Percentiles rank a stretch among this genome's conserved stretches.
These are phyloP conservation scores for Acanthacorydalis orientalis DNA, from an alignment of 2,888 invertebrate species.

Conservation along the genomic window DNA sequence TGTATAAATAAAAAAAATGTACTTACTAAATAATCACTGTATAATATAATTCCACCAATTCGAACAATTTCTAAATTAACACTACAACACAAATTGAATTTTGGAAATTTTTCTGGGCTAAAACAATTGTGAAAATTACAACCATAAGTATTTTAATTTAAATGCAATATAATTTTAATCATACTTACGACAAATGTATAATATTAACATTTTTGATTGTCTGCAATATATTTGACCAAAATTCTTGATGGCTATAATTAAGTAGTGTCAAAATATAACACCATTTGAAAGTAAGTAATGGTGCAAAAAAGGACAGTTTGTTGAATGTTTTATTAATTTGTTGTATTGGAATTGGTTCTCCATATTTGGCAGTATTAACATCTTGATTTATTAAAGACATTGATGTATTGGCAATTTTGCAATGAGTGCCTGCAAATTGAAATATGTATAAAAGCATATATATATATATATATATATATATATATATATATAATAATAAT, in stretches of 20 bases:
- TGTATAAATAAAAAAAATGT: conserved; percentile 1
- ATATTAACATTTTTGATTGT: conserved; percentile 13
- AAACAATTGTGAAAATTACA: neutral
- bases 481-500: neutral
- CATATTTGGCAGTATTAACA: conserved; percentile 15
- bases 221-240: conserved; percentile 35
- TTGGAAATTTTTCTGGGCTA: conserved; percentile 8
- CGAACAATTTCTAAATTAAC: conserved; percentile 46
- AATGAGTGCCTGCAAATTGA: conserved; percentile 27
- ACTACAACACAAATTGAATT: conserved; percentile 14
- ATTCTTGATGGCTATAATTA: conserved; percentile 48
- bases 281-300: conserved; percentile 59
- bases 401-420: conserved; percentile 36
- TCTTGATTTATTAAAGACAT: conserved; percentile 27
- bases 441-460: neutral
- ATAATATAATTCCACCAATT: conserved; percentile 49
- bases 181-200: conserved; percentile 13
- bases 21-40: conserved; percentile 65
- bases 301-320: conserved; percentile 35
- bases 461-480: neutral
- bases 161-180: neutral
- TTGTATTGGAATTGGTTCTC: conserved; percentile 28
- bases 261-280: conserved; percentile 57
- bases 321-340: conserved; percentile 40
- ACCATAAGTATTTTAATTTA: neutral